Evolutionary conservation across 2,113 vertebrate genomes (phyloP).

Genomic region (Silurus meridionalis): DNA sequence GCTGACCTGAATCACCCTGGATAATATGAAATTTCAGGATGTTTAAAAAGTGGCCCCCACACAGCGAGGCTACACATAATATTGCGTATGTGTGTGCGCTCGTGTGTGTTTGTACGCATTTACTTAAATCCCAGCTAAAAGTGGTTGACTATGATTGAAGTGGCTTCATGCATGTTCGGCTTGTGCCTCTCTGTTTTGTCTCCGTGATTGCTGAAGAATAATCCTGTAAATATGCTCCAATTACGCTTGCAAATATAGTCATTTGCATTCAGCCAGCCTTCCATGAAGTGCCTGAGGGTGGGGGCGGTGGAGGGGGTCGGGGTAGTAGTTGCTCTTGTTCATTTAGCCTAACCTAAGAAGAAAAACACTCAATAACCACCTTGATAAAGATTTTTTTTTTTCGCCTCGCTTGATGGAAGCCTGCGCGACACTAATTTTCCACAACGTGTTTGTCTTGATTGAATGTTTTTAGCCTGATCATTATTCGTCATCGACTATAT

Average conservation of each 20-base stretch:
- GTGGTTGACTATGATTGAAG: constrained; percentile 38
- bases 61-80: too few relatives aligned
- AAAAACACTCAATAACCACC: constrained; percentile 25
- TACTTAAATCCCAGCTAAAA: constrained; percentile 30
- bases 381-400: constrained; percentile 10
- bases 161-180: constrained; percentile 43
- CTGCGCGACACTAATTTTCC: constrained; percentile 22
- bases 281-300: not conserved
- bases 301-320: not conserved
- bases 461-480: constrained; percentile 36
- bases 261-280: constrained; percentile 40
- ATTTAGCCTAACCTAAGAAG: constrained; percentile 45
- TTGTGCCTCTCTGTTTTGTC: constrained; percentile 48
- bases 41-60: too few relatives aligned
- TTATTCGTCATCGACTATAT: constrained; percentile 39
- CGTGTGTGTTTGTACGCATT: not conserved
- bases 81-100: not conserved
- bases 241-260: constrained; percentile 43
- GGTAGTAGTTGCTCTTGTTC: constrained; percentile 27
- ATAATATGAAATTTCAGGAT: not conserved
- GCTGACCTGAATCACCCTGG: not conserved
- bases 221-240: constrained; percentile 46
- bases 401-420: not conserved
- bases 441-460: constrained; percentile 34
- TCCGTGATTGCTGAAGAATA: constrained; percentile 52